Conservation (phyloP, 2,888 invertebrate species). For the Globia sparganii region DNA sequence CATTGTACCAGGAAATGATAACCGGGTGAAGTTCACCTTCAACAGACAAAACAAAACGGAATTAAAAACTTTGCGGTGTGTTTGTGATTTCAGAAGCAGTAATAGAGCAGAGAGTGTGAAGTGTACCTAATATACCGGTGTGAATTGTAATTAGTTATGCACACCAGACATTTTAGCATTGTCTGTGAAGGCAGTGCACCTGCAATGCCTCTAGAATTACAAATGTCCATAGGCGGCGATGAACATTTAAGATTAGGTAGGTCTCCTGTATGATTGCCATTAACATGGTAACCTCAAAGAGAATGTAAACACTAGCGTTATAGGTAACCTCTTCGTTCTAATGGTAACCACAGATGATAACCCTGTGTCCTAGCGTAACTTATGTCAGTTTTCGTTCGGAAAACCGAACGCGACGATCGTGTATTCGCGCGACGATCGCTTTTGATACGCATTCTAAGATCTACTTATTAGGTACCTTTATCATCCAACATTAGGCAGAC, state of each 20-base stretch:
- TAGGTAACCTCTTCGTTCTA: too few species aligned
- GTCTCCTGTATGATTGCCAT: not conserved
- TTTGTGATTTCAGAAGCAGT: not conserved
- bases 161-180: not conserved
- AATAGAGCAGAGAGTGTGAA: not conserved
- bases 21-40: constrained; percentile 45
- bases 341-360: too few species aligned
- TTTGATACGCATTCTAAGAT: not conserved
- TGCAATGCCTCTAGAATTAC: not conserved
- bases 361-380: not conserved
- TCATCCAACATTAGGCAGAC: not conserved
- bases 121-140: not conserved
- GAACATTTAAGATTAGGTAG: not conserved
- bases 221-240: not conserved
- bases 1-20: constrained; percentile 45
- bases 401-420: too few species aligned
- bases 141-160: too few species aligned
- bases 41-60: constrained; percentile 25
- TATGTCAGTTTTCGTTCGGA: not conserved
- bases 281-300: not conserved
- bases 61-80: not conserved
- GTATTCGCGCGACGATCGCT: too few species aligned
- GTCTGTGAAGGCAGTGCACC: not conserved
- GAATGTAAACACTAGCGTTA: too few species aligned
- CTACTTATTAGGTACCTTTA: not conserved